Conservation (phyloP, 64 coral and sea anemone genomes). For the Trachythela sp. region DNA sequence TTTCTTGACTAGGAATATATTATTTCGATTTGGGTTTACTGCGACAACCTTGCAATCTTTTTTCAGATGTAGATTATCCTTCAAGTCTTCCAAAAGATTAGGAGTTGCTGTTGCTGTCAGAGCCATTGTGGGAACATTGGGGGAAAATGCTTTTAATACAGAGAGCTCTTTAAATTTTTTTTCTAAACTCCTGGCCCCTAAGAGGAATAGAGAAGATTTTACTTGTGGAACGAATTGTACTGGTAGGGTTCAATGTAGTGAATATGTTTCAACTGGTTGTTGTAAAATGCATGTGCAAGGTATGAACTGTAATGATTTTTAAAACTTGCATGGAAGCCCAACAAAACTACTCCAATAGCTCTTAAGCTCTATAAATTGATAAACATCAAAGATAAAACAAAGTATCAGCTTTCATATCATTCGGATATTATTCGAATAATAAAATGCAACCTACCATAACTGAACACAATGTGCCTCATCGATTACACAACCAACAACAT, state of each 20-base stretch:
- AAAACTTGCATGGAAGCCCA: too few relatives aligned
- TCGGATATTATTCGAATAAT: too few relatives aligned
- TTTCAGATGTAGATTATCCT: slow-evolving; percentile 36
- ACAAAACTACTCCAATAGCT: neutral
- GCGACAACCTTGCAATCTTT: slow-evolving; percentile 41
- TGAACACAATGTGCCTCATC: slow-evolving; percentile 77
- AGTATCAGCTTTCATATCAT: too few relatives aligned
- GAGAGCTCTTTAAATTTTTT: slow-evolving; percentile 53
- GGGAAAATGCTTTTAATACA: slow-evolving; percentile 49
- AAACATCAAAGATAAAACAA: too few relatives aligned
- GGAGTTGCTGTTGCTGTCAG: slow-evolving; percentile 63
- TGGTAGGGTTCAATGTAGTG: too few relatives aligned
- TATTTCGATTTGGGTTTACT: slow-evolving; percentile 44
- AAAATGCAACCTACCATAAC: slow-evolving; percentile 47
- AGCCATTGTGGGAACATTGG: slow-evolving; percentile 46
- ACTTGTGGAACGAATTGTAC: too few relatives aligned
- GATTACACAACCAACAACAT: slow-evolving; percentile 63
- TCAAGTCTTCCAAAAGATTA: slow-evolving; percentile 25
- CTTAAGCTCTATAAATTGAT: neutral
- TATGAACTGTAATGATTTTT: too few relatives aligned
- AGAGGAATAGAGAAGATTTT: neutral
- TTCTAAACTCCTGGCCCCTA: slow-evolving; percentile 65
- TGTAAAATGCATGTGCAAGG: too few relatives aligned
- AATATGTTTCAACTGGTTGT: too few relatives aligned
- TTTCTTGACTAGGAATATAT: slow-evolving; percentile 46